These are phyloP conservation scores for Zaprionus kolodkinae DNA, from an alignment of 1,140 invertebrate species.

Conservation along the genomic window DNA sequence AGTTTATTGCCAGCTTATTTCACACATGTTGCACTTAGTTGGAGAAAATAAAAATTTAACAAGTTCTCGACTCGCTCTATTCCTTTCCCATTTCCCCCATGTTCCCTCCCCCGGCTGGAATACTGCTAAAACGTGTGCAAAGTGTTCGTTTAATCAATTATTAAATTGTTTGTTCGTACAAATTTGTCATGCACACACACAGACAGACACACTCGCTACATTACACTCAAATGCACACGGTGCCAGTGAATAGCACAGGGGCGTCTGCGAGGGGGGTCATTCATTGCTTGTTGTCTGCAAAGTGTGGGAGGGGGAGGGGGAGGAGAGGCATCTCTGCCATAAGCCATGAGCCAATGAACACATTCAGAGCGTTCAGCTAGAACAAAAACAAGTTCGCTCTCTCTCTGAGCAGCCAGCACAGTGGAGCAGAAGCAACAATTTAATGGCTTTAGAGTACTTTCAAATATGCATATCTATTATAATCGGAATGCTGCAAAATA, in stretches of 20 bases:
- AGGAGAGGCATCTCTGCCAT: not conserved
- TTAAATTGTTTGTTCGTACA: constrained; percentile 50
- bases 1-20: constrained; percentile 32
- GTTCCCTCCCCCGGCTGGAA: constrained; percentile 2
- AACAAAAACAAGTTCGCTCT: constrained; percentile 42
- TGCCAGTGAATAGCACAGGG: too few species aligned
- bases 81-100: not conserved
- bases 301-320: too few species aligned
- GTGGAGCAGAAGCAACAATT: constrained; percentile 20
- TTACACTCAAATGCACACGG: constrained; percentile 35
- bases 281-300: not conserved
- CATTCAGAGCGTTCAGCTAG: constrained; percentile 52
- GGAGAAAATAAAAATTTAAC: not conserved
- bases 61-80: constrained; percentile 1
- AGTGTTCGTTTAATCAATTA: constrained; percentile 55
- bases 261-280: not conserved
- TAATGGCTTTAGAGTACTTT: not conserved
- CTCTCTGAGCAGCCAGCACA: constrained; percentile 15
- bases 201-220: constrained; percentile 11
- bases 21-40: constrained; percentile 10
- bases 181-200: constrained; percentile 41
- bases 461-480: not conserved
- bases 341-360: constrained; percentile 51
- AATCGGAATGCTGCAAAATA: not conserved
- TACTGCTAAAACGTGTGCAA: constrained; percentile 18